A percentile compares a stretch with the other conserved stretches of the same genome.
phyloP scores from a whole-genome alignment of 2,113 vertebrate genomes.

The Bungarus multicinctus region DNA sequence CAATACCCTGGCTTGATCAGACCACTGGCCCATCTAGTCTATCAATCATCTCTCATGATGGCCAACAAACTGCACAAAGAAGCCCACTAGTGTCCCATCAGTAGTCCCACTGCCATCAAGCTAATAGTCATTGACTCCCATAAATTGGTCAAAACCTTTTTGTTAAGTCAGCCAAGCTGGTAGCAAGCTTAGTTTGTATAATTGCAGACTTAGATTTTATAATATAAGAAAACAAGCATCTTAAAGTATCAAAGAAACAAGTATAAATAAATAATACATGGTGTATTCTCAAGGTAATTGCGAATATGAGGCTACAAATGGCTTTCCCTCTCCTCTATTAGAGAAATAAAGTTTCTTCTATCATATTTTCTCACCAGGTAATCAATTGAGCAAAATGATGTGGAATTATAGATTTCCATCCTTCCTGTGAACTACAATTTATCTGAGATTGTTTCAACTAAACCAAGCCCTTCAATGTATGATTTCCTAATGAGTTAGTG shows the following conservation, averaged over 20 bases:
- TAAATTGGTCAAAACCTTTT: neutral
- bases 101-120: neutral
- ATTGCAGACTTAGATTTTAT: constrained; percentile 39
- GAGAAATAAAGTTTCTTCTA: constrained; percentile 40
- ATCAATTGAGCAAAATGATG: constrained; percentile 57
- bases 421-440: constrained; percentile 52
- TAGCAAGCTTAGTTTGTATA: constrained; percentile 22
- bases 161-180: neutral
- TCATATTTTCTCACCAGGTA: constrained; percentile 55
- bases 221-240: constrained; percentile 18
- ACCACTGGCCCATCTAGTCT: neutral
- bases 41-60: neutral
- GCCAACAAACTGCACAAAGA: neutral
- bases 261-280: constrained; percentile 56
- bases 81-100: neutral
- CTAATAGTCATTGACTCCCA: neutral
- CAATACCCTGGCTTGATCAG: neutral
- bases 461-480: constrained; percentile 58
- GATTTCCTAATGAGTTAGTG: constrained; percentile 40
- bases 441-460: constrained; percentile 51
- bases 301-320: constrained; percentile 51
- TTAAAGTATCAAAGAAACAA: constrained; percentile 39
- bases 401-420: constrained; percentile 55
- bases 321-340: constrained; percentile 36
- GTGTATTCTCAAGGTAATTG: constrained; percentile 21